Conservation (phyloP, 2,888 invertebrate species). For the Mythimna albipuncta region DNA sequence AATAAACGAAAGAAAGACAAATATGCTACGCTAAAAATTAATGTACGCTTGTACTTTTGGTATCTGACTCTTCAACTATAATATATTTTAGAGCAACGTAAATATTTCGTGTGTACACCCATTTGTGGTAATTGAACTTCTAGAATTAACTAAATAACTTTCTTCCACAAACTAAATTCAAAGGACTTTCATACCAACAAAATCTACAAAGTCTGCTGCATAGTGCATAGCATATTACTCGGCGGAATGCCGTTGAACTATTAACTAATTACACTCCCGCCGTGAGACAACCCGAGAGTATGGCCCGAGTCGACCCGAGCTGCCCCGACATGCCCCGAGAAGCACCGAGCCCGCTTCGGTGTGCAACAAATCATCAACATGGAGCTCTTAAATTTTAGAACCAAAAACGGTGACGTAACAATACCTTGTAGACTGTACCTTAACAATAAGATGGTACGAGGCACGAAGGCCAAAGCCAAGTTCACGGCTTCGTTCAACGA, state of each 20-base stretch:
- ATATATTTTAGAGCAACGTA: too few species aligned
- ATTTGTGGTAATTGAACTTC: background rate
- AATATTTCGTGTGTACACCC: too few species aligned
- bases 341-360: slow-evolving; percentile 13
- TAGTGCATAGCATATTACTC: slow-evolving; percentile 14
- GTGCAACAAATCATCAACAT: slow-evolving; percentile 48
- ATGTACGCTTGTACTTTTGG: too few species aligned
- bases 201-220: slow-evolving; percentile 12
- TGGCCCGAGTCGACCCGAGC: slow-evolving; percentile 46
- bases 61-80: too few species aligned
- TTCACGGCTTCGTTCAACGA: slow-evolving; percentile 87
- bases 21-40: too few species aligned
- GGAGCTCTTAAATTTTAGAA: slow-evolving; percentile 53
- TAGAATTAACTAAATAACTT: background rate
- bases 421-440: slow-evolving; percentile 66
- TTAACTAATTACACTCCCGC: slow-evolving; percentile 56
- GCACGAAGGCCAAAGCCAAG: slow-evolving; percentile 85
- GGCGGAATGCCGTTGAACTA: slow-evolving; percentile 42
- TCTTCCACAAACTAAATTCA: background rate
- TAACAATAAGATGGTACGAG: slow-evolving; percentile 78
- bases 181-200: background rate
- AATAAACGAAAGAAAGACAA: too few species aligned
- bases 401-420: slow-evolving; percentile 66
- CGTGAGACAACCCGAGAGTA: slow-evolving; percentile 50
- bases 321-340: slow-evolving; percentile 26